Base-by-base conservation (phyloP, 2,797 vertebrate genomes). In the Staurois parvus region DNA sequence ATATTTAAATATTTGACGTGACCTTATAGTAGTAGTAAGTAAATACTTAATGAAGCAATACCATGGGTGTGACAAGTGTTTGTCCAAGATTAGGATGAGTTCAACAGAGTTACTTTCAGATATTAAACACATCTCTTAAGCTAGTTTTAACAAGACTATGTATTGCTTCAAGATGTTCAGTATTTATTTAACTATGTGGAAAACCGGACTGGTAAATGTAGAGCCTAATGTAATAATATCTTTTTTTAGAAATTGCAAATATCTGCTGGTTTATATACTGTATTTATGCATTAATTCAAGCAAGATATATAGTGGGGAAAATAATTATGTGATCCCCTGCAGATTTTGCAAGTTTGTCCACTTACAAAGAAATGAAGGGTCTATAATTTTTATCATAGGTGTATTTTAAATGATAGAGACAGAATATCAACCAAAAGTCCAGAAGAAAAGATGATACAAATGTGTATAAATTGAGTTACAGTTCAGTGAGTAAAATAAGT, bases 21-120 rank as follows among this genome's bases (percentile, higher is more conserved):
- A 79, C 76, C 81, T 79, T 87, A 87, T 75, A 74, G 64, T 83
- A 32, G 80, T 86, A 66, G 85, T 86, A 83, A 86, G 80, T 45
- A 86, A 86, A 86, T 83, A 86, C 56, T 40, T 84, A 29, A 34
- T 81, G 28, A 82, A 76, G 79, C 30, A 82, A 83, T 73, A 34
- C 74, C 19, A 15, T 83, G 15, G 85, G 85, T 68, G 59, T 56
- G 42, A 75, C 52, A 42, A 42, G 67, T 82, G 85, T 86, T 86
- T 86, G 75, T 48, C 26, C 29, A 79, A 86, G 85, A 86, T 86
- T 77, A 82, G 56, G 73, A 78, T 77, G 52, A 81, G 62, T 81
- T 81, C 76, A 86, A 28, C 72, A 45, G 64, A 77, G 62, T 79
- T 81, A 34, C 67, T 9, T 64, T 59, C 10, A 26, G 26, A 62